A percentile compares a stretch with the other conserved stretches of the same genome.
Conservation (phyloP, 2,888 invertebrate genomes). For the Xanthorhoe designata region DNA sequence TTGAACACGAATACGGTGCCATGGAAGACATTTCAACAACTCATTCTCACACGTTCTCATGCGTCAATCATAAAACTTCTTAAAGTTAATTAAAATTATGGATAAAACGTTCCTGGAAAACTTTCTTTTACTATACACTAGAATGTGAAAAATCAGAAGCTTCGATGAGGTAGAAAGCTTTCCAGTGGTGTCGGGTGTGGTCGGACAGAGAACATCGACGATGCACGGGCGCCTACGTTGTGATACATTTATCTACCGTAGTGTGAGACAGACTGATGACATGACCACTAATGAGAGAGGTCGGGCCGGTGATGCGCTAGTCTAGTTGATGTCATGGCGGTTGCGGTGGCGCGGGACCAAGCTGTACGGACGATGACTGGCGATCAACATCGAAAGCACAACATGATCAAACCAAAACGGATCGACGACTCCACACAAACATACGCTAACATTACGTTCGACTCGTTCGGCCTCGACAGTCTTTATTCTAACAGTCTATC, state of each 20-base stretch:
- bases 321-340: slow-evolving; percentile 63
- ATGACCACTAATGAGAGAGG: slow-evolving; percentile 80
- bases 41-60: slow-evolving; percentile 56
- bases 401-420: slow-evolving; percentile 74
- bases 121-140: slow-evolving; percentile 74
- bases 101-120: slow-evolving; percentile 77
- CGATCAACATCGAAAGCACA: slow-evolving; percentile 83
- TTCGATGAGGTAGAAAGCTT: slow-evolving; percentile 77
- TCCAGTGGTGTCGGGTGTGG: slow-evolving; percentile 68
- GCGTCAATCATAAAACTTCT: slow-evolving; percentile 48
- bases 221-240: slow-evolving; percentile 84
- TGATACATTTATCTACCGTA: slow-evolving; percentile 84
- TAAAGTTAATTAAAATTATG: slow-evolving; percentile 59
- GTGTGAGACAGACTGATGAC: slow-evolving; percentile 76
- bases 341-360: slow-evolving; percentile 72
- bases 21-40: slow-evolving; percentile 79
- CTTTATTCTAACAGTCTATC: slow-evolving; percentile 79
- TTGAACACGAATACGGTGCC: slow-evolving; percentile 67
- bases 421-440: slow-evolving; percentile 68
- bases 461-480: slow-evolving; percentile 81
- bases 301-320: slow-evolving; percentile 74
- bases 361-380: slow-evolving; percentile 73
- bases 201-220: slow-evolving; percentile 62
- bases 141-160: slow-evolving; percentile 61
- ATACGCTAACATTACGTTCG: slow-evolving; percentile 74